phyloP scores from a whole-genome alignment of 2,797 vertebrate genomes.

The Enteromius afrohamiltoni region DNA sequence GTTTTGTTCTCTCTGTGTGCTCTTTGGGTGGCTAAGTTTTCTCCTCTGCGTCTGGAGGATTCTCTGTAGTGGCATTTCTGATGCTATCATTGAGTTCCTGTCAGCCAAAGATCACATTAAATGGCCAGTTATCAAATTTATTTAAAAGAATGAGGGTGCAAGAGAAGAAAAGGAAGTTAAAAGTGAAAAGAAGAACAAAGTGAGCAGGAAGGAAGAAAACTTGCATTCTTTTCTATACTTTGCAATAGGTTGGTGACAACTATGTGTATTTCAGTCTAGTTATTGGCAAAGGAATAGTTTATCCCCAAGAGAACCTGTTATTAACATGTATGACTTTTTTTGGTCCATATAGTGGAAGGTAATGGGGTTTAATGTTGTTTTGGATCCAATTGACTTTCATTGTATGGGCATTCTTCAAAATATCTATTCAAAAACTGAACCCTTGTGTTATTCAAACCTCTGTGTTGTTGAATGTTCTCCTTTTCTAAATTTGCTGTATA shows the following conservation, averaged over 20 bases:
- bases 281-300: neutral
- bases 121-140: conserved; percentile 46
- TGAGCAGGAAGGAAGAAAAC: neutral
- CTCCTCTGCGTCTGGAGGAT: conserved; percentile 35
- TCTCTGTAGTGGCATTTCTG: conserved; percentile 58
- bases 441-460: too few relatives aligned
- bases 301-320: neutral
- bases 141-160: conserved; percentile 16
- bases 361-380: neutral
- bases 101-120: conserved; percentile 52
- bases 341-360: neutral
- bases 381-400: neutral
- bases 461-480: neutral
- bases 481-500: neutral
- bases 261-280: neutral
- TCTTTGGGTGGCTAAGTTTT: conserved; percentile 50
- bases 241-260: neutral
- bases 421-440: neutral
- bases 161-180: conserved; percentile 31
- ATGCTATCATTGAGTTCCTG: conserved; percentile 56
- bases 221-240: neutral
- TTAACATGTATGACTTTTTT: neutral
- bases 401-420: neutral
- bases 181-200: neutral
- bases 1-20: conserved; percentile 54